Base-by-base conservation (phyloP, 2,888 invertebrate genomes). In the Falcaria lacertinaria region DNA sequence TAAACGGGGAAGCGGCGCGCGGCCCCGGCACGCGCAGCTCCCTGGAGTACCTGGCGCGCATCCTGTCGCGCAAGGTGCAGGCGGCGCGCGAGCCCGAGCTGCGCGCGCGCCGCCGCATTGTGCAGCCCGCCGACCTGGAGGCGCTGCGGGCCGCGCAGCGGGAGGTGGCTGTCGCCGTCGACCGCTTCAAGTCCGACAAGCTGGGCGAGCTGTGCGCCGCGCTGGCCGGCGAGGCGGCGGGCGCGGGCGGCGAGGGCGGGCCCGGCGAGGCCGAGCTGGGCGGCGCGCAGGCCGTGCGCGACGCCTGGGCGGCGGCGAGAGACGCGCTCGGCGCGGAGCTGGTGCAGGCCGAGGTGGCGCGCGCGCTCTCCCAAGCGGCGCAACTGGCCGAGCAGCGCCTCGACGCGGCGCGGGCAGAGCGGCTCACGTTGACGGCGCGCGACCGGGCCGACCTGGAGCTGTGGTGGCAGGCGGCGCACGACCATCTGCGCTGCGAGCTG, bases 301-400 rank as follows among this genome's bases (percentile, higher is more conserved):
- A 94, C 61, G 94, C 95, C 4, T 94, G 94, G 92, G 92, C 92
- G 33, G 90, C 93, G 46, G 95, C 96, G 0, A 92, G 94, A 42
- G 94, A 95, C 64, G 92, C 93, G 1, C 92, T 95, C 0, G 94
- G 93, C 60, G 91, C 92, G 1, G 94, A 94, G 72, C 84, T 95
- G 19, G 93, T 95, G 19, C 94, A 94, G 65, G 93, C 94, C 0
- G 95, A 95, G 80, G 94, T 95, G 48, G 91, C 93, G 14, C 93
- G 94, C 46, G 93, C 95, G 4, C 90, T 95, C 67, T 88, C 91
- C 62, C 90, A 93, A 33, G 94, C 93, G 44, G 94, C 94, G 4
- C 92, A 93, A 63, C 83, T 91, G 3, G 94, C 94, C 69, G 94
- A 94, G 62, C 85, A 82, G 28, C 90, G 91, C 33, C 81, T 92